phyloP scores from a whole-genome alignment of 2,888 invertebrate species.

The Liposcelis brunnea region DNA sequence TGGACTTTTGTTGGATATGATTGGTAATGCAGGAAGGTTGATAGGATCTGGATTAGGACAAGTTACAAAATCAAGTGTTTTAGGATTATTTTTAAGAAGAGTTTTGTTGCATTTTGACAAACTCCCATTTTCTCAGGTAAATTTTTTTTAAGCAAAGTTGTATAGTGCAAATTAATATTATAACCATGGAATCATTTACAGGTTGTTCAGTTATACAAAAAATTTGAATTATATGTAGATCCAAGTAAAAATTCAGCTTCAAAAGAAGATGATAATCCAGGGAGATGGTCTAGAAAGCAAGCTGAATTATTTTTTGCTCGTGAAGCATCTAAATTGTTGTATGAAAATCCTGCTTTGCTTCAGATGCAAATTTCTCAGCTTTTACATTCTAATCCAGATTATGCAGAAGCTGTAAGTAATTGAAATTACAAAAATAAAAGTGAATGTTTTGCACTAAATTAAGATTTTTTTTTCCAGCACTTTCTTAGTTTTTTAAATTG shows the following conservation, averaged over 20 bases:
- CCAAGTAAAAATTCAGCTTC: no score
- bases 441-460: slow-evolving; percentile 11
- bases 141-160: neutral
- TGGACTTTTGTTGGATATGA: slow-evolving; percentile 37
- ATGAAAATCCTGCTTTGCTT: slow-evolving; percentile 55
- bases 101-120: slow-evolving; percentile 68
- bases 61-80: slow-evolving; percentile 24
- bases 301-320: slow-evolving; percentile 78
- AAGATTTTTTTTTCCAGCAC: slow-evolving; percentile 37
- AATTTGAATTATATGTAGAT: neutral
- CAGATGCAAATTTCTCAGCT: slow-evolving; percentile 57
- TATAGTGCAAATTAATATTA: no score
- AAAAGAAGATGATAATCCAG: slow-evolving; percentile 31
- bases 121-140: slow-evolving; percentile 63
- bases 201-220: slow-evolving; percentile 1
- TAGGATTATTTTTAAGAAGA: slow-evolving; percentile 66
- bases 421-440: slow-evolving; percentile 9
- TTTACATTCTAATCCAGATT: slow-evolving; percentile 56
- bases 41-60: slow-evolving; percentile 27
- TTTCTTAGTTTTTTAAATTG: slow-evolving; percentile 82
- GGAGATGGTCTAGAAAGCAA: slow-evolving; percentile 71
- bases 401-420: slow-evolving; percentile 59
- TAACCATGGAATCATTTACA: neutral
- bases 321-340: slow-evolving; percentile 65
- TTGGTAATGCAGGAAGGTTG: slow-evolving; percentile 45